Percentiles rank a stretch among this genome's conserved stretches.
Conservation (phyloP, 2,113 vertebrate genomes). For the Penelope pileata region DNA sequence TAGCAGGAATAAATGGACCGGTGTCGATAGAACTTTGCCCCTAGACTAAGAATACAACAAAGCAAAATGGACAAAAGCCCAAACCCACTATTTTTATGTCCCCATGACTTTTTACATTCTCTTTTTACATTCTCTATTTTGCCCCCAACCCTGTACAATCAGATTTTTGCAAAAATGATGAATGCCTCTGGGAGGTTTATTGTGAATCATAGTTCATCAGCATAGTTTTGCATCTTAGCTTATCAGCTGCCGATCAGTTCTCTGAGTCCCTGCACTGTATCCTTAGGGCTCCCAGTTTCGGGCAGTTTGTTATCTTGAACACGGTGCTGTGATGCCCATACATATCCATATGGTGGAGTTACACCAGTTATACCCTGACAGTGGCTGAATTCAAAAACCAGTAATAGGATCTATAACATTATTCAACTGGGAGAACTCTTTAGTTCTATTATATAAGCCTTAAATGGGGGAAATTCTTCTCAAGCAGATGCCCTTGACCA, state of each 20-base stretch:
- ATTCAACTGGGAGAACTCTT: neutral
- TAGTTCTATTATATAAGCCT: neutral
- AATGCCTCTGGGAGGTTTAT: neutral
- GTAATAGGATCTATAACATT: neutral
- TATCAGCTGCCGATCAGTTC: neutral
- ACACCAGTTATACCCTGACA: too few species aligned
- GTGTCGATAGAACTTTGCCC: neutral
- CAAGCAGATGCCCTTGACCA: neutral
- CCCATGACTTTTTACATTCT: neutral
- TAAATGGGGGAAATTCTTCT: neutral
- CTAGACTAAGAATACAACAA: neutral
- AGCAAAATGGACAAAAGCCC: neutral
- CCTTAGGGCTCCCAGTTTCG: neutral
- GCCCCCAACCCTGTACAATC: too few species aligned
- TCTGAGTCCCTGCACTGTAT: neutral
- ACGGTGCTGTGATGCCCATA: neutral
- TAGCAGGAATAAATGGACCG: neutral
- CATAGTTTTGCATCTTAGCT: too few species aligned
- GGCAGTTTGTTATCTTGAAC: neutral
- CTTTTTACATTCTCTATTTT: too few species aligned
- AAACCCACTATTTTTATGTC: neutral
- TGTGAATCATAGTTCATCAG: too few species aligned
- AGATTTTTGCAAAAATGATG: neutral
- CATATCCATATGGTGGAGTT: rapidly evolving
- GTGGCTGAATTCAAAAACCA: neutral